Evolutionary conservation across 2,797 vertebrate genomes (phyloP), one percentile per base, ranked within the genome.

Genomic region (Takifugu ocellatus): DNA sequence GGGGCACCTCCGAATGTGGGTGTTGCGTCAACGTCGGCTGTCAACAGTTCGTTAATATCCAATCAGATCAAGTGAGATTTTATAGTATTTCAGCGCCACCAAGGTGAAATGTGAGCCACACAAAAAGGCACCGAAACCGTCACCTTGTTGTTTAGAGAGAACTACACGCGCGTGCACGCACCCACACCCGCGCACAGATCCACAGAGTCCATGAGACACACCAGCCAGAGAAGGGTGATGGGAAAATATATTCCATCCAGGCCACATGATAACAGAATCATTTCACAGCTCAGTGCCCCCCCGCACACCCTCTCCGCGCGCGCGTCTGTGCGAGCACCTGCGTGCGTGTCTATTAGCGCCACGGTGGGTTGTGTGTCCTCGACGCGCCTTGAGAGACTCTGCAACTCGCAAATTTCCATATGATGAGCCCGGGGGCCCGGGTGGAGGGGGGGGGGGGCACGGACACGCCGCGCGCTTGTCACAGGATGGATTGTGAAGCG

Each of bases 211-310:
- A 78, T 74, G 73, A 83, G 66, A 45, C 71, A 67, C 80, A 88
- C 78, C 84, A 84, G 84, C 79, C 74, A 74, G 48, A 61, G 66
- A 74, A 24, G 66, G 65, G 75, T 83, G 84, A 84, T 84, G 74
- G 78, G 81, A 70, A 87, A 87, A 88, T 85, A 85, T 85, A 86
- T 86, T 87, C 84, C 74, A 76, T 72, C 73, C 82, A 83, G 84
- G 81, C 68, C 66, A 87, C 82, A 85, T 79, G 87, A 85, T 85
- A 89, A 86, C 81, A 82, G 88, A 89, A 83, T 88, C 78, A 89
- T 90, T 90, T 89, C 87, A 89, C 86, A 77, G 84, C 77, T 49
- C 72, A 73, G 48, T 77, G 84, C 65, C 59, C 65, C 59, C 50
- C 66, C 6, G 53, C 79, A 75, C 51, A 54, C 56, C 72, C 52